Percentiles rank a stretch among this genome's conserved stretches.
These are phyloP conservation scores for Tragelaphus imberbis DNA, from an alignment of 2,113 vertebrate species.

Conservation along the genomic window DNA sequence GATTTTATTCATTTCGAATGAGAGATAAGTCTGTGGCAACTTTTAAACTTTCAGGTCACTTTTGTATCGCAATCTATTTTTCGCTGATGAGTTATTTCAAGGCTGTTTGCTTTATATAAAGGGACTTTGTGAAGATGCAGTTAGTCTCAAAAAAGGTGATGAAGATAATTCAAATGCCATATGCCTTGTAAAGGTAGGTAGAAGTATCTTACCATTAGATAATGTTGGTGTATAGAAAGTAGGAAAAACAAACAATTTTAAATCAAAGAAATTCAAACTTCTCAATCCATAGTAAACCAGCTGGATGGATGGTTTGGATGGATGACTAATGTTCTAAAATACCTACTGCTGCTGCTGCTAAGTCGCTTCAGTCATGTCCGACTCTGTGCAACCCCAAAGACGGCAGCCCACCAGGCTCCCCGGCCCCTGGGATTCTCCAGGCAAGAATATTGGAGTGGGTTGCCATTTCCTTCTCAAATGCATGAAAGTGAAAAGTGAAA, in stretches of 20 bases:
- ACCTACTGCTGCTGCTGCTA: too few species aligned
- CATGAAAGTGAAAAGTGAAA: too few species aligned
- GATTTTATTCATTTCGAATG: not conserved
- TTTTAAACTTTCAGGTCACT: constrained; percentile 63
- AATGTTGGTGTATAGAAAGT: not conserved
- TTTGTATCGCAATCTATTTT: constrained; percentile 68
- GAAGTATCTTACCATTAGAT: not conserved
- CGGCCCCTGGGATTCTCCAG: too few species aligned
- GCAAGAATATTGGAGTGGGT: too few species aligned
- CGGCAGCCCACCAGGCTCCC: too few species aligned
- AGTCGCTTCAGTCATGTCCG: too few species aligned
- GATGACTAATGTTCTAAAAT: not conserved
- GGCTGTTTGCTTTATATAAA: constrained; percentile 71
- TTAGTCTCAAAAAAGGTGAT: not conserved
- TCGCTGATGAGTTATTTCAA: constrained; percentile 73
- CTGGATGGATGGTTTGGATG: too few species aligned
- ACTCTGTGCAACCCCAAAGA: too few species aligned
- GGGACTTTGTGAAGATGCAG: constrained; percentile 69
- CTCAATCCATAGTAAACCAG: not conserved
- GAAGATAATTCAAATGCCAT: constrained; percentile 48
- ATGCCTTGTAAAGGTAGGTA: constrained; percentile 72
- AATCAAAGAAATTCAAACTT: not conserved
- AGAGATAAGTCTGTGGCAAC: not conserved
- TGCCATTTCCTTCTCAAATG: too few species aligned
- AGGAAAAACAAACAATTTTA: not conserved